Evolutionary conservation across 2,888 invertebrate genomes (phyloP).

Genomic region (Pseudoips prasinana): DNA sequence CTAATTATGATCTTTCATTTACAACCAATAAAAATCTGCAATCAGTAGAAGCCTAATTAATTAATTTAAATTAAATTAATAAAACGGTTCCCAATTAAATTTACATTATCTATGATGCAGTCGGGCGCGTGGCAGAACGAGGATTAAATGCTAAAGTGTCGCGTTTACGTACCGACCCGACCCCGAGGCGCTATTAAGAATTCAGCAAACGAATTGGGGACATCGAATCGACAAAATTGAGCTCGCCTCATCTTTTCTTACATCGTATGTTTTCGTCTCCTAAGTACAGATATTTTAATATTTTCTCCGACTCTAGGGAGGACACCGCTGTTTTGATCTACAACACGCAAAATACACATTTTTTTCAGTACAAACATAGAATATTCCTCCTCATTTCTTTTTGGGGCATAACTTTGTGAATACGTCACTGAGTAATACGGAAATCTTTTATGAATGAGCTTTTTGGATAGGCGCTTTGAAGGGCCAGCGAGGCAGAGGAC

Average conservation of each 20-base stretch:
- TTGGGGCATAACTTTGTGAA: conserved; percentile 57
- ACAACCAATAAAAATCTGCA: no score
- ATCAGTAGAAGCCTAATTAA: no score
- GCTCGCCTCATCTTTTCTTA: conserved; percentile 72
- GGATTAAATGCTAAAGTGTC: conserved; percentile 72
- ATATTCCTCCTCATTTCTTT: conserved; percentile 54
- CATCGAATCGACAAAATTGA: conserved; percentile 78
- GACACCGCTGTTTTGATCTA: conserved; percentile 70
- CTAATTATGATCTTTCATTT: no score
- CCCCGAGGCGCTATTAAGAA: conserved; percentile 69
- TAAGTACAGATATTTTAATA: conserved; percentile 71
- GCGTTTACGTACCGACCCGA: conserved; percentile 59
- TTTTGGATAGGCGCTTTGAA: conserved; percentile 36
- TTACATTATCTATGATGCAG: no score
- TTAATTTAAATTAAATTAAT: no score
- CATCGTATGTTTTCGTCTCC: conserved; percentile 62
- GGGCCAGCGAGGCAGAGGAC: conserved; percentile 29
- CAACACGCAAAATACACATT: conserved; percentile 58
- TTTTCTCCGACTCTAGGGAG: conserved; percentile 54
- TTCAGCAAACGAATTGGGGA: conserved; percentile 77
- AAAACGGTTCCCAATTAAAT: no score
- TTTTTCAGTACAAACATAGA: conserved; percentile 52
- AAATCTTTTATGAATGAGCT: conserved; percentile 60
- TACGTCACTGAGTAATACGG: conserved; percentile 54
- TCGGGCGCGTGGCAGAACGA: conserved; percentile 45